Conservation (phyloP, 1,140 invertebrate genomes). For the Pseudomyrmex flavicornis region DNA sequence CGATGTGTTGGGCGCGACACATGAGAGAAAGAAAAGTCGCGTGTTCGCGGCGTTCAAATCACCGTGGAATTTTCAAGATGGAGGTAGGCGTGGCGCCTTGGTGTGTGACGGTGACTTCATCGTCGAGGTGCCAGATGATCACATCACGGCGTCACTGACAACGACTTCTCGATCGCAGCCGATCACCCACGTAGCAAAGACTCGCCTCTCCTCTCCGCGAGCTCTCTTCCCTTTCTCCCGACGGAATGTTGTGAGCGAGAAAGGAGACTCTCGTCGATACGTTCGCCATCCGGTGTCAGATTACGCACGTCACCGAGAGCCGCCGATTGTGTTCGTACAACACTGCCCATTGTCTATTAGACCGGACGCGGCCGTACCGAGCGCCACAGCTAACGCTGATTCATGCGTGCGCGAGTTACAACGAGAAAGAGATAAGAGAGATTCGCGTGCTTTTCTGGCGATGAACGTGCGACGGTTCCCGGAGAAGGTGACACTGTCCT, state of each 20-base stretch:
- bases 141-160: slow-evolving; percentile 22
- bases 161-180: slow-evolving; percentile 43
- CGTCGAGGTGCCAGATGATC: slow-evolving; percentile 51
- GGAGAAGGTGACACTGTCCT: slow-evolving; percentile 22
- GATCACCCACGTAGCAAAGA: slow-evolving; percentile 67
- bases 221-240: neutral
- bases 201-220: neutral
- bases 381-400: slow-evolving; percentile 34
- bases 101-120: slow-evolving; percentile 40
- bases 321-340: slow-evolving; percentile 82
- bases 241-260: slow-evolving; percentile 78
- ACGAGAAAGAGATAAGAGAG: slow-evolving; percentile 9
- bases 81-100: slow-evolving; percentile 26
- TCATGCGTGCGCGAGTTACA: slow-evolving; percentile 31
- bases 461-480: neutral
- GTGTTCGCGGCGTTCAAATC: slow-evolving; percentile 34
- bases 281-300: slow-evolving; percentile 83
- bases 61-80: slow-evolving; percentile 41
- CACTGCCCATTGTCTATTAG: slow-evolving; percentile 81
- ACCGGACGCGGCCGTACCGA: slow-evolving; percentile 38
- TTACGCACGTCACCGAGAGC: slow-evolving; percentile 77
- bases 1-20: neutral
- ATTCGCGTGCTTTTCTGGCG: slow-evolving; percentile 20
- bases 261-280: slow-evolving; percentile 68
- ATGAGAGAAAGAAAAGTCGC: slow-evolving; percentile 18